Percentiles rank a stretch among this genome's conserved stretches.
Conservation (phyloP, 2,797 vertebrate genomes). For the Rhodeus uyekii region DNA sequence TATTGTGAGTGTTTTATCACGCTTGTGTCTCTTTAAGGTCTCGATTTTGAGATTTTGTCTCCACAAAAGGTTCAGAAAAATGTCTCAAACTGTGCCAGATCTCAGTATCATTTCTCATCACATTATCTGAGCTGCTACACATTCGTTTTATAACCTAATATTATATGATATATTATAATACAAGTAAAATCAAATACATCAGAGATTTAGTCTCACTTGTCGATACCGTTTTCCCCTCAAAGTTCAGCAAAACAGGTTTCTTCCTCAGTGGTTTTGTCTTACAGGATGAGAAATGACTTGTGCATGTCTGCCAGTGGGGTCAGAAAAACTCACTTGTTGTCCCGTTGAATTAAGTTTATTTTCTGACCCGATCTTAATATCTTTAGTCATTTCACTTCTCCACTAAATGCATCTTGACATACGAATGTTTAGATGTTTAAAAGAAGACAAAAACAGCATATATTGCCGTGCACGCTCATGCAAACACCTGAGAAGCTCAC, state of each 20-base stretch:
- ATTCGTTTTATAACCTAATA: not conserved
- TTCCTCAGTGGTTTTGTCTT: not conserved
- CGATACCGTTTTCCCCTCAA: not conserved
- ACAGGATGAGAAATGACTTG: not conserved
- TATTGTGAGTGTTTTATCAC: not conserved
- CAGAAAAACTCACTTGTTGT: not conserved
- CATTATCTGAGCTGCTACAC: not conserved
- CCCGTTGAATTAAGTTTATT: not conserved
- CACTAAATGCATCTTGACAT: not conserved
- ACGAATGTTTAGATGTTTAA: not conserved
- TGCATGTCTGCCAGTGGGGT: not conserved
- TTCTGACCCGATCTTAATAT: not conserved
- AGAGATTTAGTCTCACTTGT: not conserved
- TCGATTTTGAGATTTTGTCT: not conserved
- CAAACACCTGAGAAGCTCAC: constrained; percentile 64
- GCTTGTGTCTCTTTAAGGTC: not conserved
- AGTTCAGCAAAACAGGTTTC: not conserved
- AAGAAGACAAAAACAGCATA: not conserved
- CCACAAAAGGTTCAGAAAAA: not conserved
- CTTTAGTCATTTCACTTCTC: not conserved
- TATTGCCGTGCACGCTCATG: not conserved
- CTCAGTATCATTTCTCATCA: not conserved
- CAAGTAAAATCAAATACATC: not conserved
- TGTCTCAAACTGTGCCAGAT: not conserved
- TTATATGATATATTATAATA: too few relatives aligned